Base-by-base conservation (phyloP, 2,888 invertebrate species). In the Cheilosia grossa region DNA sequence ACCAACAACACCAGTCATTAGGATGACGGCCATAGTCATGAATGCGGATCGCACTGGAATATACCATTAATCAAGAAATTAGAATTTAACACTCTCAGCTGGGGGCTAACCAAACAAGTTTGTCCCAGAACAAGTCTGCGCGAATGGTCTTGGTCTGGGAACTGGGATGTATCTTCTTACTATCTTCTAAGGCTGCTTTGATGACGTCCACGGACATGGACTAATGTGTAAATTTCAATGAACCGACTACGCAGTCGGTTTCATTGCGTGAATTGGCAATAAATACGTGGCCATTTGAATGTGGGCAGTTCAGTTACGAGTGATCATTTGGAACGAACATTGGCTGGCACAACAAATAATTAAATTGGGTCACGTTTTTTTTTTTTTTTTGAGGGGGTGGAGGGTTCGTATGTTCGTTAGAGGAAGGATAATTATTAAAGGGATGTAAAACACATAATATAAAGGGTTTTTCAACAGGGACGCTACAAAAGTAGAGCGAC, bases 81-180 rank as follows among this genome's bases (percentile, higher is more conserved):
- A 81, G 81, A 85, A 85, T 85, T 85, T 85, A 75, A 85, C 80
- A 81, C 85, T 85, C 81, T 30, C 75, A 81, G 81, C 80, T 85
- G 80, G 85, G 27, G 75, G 85, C 80, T 67, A 67, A 72, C 85
- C 74, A 81, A 80, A 85, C 80, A 75, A 49, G 81, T 67, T 72
- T 72, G 49, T 42, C 70, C 47, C 30, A 33, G 13, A 74, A 54
- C 79, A 59, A 79, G 74, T 79, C 73, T 63, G 49, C 44, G 69
- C 56, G 73, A 44, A 66, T 61, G 53, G 74, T 54, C 56, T 17
- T 2, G 49, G 21, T 33, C 17, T 19, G 42, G 63, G 61, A 44
- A 27, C 51, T 30, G 9, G n/a, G n/a, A n/a, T n/a, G n/a, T n/a
- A 30, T 30, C 30, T 54, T 77, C 30, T 49, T 64, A 64, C 51